Base-by-base conservation (phyloP, 2,888 invertebrate genomes). In the Cantharis nigra region DNA sequence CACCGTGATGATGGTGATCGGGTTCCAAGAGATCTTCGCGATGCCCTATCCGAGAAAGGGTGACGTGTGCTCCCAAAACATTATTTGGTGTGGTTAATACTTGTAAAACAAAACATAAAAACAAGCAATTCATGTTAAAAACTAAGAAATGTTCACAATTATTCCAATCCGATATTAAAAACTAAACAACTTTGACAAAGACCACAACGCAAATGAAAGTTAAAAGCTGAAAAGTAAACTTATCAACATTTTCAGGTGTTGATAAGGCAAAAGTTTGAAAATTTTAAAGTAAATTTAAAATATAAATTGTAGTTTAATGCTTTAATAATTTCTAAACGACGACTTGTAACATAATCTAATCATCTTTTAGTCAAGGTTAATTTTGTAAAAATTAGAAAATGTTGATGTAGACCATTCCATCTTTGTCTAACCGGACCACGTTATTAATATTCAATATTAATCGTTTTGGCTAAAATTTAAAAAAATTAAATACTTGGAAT, bases 1-100 rank as follows among this genome's bases (percentile, higher is more conserved):
- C 80, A 3, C 77, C 82, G 63, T 82, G 76, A 14, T 79, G 77
- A 62, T 82, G 78, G 64, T 76, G 70, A 63, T 77, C 69, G 3
- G 23, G 5, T 63, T 64, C n/a, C 23, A 74, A 67, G 13, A 49
- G 26, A 63, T 18, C 11, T 64, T 69, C 63, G 7, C 69, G 75
- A 28, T 78, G 78, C 13, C 69, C 70, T 4, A 74, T 18, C 49
- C 26, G 67, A 4, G 70, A 70, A 14, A 75, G n/a, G 3, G 71
- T 69, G 4, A 62, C 62, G 3, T 14, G 63, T 5, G 65, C 49
- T 7, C 49, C n/a, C n/a, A 9, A 49, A 7, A n/a, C 13, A n/a
- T 49, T n/a, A 49, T 49, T n/a, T n/a, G 49, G n/a, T 49, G n/a
- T n/a, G 7, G 49, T 49, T 49, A 49, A 49, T 49, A 49, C 5